Evolutionary conservation across 2,888 invertebrate species (phyloP).

Genomic region (Galerucella nymphaeae): DNA sequence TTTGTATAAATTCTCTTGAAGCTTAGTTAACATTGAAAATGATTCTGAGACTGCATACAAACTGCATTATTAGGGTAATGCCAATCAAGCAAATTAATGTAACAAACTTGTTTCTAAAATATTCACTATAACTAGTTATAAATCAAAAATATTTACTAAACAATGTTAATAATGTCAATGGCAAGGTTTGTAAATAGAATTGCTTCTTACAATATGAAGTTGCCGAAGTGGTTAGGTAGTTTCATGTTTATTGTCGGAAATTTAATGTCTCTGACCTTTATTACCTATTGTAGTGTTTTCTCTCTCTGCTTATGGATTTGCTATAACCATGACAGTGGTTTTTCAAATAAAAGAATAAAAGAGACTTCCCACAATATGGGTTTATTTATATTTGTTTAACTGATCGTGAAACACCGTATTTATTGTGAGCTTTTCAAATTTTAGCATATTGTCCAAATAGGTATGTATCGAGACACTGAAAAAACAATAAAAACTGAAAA

Average conservation of each 20-base stretch:
- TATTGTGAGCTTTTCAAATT: background rate
- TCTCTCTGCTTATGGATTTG: background rate
- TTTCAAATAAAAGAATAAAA: background rate
- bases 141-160: slow-evolving; percentile 10
- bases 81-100: slow-evolving; percentile 34
- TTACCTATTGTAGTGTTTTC: background rate
- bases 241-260: slow-evolving; percentile 3
- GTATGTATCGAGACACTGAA: no score
- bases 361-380: background rate
- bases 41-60: slow-evolving; percentile 30
- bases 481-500: background rate
- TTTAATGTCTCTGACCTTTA: slow-evolving; percentile 7
- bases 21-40: slow-evolving; percentile 27
- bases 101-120: slow-evolving; percentile 23
- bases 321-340: slow-evolving; percentile 2
- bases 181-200: slow-evolving; percentile 6
- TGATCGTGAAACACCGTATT: background rate
- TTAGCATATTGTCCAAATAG: background rate
- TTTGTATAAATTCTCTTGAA: slow-evolving; percentile 25
- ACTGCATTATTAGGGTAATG: slow-evolving; percentile 31
- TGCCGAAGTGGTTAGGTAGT: background rate
- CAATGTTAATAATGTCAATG: slow-evolving; percentile 5
- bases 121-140: slow-evolving; percentile 5
- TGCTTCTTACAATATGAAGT: background rate
- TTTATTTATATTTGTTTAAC: background rate